Conservation (phyloP, 2,113 vertebrate genomes). For the Callopanchax toddi region DNA sequence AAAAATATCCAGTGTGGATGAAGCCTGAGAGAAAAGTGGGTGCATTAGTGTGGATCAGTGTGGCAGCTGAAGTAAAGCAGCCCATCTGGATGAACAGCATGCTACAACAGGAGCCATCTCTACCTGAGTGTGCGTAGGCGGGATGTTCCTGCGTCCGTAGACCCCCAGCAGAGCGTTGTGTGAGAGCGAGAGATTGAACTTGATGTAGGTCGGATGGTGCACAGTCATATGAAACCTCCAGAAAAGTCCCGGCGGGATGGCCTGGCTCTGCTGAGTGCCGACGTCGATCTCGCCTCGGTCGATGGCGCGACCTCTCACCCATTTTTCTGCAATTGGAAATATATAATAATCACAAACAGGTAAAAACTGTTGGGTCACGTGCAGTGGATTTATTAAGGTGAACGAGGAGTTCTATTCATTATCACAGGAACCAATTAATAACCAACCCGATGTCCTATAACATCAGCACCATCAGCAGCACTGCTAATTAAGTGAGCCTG, state of each 20-base stretch:
- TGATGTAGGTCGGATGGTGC: slow-evolving; percentile 94
- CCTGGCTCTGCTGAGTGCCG: slow-evolving; percentile 91
- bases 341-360: neutral
- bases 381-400: slow-evolving; percentile 32
- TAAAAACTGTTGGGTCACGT: slow-evolving; percentile 12
- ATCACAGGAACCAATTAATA: slow-evolving; percentile 60
- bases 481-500: slow-evolving; percentile 62
- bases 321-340: slow-evolving; percentile 67
- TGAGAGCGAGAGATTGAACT: slow-evolving; percentile 95
- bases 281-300: slow-evolving; percentile 94
- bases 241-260: slow-evolving; percentile 94
- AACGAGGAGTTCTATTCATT: slow-evolving; percentile 29
- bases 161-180: slow-evolving; percentile 95
- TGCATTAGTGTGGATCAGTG: slow-evolving; percentile 2
- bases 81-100: slow-evolving; percentile 51
- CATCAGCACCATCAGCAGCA: slow-evolving; percentile 55
- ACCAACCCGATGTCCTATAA: slow-evolving; percentile 48
- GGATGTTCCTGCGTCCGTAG: slow-evolving; percentile 96
- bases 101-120: slow-evolving; percentile 17
- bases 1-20: slow-evolving; percentile 3
- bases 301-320: slow-evolving; percentile 88
- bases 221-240: slow-evolving; percentile 98
- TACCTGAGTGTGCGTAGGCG: slow-evolving; percentile 99
- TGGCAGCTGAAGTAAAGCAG: slow-evolving; percentile 19
- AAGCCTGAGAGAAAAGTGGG: slow-evolving; percentile 14